These are phyloP conservation scores for Colius striatus DNA, from an alignment of 2,113 vertebrate genomes.

Conservation along the genomic window DNA sequence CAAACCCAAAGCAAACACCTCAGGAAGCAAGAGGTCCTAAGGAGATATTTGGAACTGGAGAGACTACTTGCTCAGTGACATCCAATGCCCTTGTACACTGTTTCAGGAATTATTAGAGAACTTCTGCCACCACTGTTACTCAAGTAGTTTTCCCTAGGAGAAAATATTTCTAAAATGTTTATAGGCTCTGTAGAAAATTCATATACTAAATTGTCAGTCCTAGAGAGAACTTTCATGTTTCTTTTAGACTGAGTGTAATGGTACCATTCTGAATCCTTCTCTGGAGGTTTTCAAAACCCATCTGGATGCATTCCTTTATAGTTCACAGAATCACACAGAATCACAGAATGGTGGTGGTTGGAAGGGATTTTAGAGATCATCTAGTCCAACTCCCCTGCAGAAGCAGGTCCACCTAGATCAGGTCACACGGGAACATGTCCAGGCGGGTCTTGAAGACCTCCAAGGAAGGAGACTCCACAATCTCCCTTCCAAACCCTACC, in stretches of 20 bases:
- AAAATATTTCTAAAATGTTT: neutral
- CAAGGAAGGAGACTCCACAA: too few relatives aligned
- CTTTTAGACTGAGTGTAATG: neutral
- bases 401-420: too few relatives aligned
- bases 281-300: too few relatives aligned
- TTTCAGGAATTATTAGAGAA: neutral
- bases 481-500: too few relatives aligned
- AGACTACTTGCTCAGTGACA: neutral
- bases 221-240: neutral
- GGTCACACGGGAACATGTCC: too few relatives aligned
- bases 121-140: neutral
- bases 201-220: neutral
- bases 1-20: neutral
- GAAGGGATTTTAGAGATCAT: too few relatives aligned
- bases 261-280: neutral
- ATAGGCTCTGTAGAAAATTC: neutral
- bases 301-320: too few relatives aligned
- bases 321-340: too few relatives aligned
- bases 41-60: neutral
- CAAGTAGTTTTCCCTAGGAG: neutral
- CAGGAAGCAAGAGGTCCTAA: neutral
- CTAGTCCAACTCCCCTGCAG: too few relatives aligned
- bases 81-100: neutral
- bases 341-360: too few relatives aligned
- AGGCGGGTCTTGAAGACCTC: too few relatives aligned